Conservation (phyloP, 2,113 vertebrate species). For the Centropus unirufus region DNA sequence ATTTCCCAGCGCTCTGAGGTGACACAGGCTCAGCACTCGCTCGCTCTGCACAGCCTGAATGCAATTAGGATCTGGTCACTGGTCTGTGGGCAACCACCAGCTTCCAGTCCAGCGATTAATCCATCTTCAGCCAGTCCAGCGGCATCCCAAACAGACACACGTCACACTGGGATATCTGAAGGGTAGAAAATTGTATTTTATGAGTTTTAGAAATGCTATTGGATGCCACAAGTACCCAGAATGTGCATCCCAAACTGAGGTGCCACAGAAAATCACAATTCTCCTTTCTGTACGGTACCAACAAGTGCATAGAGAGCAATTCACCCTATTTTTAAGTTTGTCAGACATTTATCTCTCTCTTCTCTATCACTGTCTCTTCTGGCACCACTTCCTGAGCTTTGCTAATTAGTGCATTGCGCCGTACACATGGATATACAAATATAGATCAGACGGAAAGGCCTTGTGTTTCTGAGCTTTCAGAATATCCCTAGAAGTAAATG, state of each 20-base stretch:
- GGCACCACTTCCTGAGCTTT: slow-evolving; percentile 48
- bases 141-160: background rate
- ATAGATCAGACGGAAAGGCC: slow-evolving; percentile 42
- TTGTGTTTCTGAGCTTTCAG: slow-evolving; percentile 23
- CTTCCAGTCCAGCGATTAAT: background rate
- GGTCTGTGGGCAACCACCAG: slow-evolving; percentile 30
- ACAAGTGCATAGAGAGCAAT: background rate
- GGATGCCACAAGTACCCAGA: background rate
- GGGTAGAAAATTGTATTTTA: background rate
- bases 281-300: background rate
- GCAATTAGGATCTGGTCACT: slow-evolving; percentile 26
- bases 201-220: background rate
- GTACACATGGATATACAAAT: slow-evolving; percentile 48
- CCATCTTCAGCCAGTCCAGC: background rate
- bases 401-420: slow-evolving; percentile 20
- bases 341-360: background rate
- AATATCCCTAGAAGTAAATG: slow-evolving; percentile 46
- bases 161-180: background rate
- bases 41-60: background rate
- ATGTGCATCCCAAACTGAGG: rapidly evolving
- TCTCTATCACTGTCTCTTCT: slow-evolving; percentile 9
- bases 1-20: background rate
- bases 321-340: slow-evolving; percentile 19
- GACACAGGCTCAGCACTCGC: background rate
- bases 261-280: background rate